These are phyloP conservation scores for Danio jaintianensis DNA, from an alignment of 2,797 vertebrate genomes.

Conservation along the genomic window DNA sequence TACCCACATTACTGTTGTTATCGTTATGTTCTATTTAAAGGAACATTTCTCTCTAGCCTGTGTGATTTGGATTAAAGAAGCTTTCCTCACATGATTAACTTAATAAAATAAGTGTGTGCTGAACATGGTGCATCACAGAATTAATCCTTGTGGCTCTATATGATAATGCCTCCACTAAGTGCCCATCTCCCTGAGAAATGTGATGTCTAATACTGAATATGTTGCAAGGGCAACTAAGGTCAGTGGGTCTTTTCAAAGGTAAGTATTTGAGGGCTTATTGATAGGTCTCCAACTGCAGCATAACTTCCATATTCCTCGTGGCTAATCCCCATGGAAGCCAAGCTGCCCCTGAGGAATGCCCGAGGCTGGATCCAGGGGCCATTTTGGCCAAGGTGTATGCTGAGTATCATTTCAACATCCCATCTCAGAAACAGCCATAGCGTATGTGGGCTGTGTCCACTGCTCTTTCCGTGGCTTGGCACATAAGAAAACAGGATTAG, in stretches of 20 bases:
- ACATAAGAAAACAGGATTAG: slow-evolving; percentile 64
- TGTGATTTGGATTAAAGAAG: slow-evolving; percentile 90
- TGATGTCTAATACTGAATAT: slow-evolving; percentile 26
- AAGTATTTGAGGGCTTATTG: slow-evolving; percentile 56
- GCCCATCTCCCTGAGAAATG: slow-evolving; percentile 13
- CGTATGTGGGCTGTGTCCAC: slow-evolving; percentile 41
- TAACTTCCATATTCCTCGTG: slow-evolving; percentile 64
- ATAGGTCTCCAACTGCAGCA: slow-evolving; percentile 59
- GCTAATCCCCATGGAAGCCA: slow-evolving; percentile 73
- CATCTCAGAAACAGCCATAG: slow-evolving; percentile 39
- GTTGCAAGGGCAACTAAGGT: slow-evolving; percentile 34
- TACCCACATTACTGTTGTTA: slow-evolving; percentile 64
- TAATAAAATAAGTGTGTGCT: slow-evolving; percentile 80
- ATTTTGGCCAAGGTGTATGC: slow-evolving; percentile 74
- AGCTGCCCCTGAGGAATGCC: slow-evolving; percentile 81
- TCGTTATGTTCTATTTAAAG: slow-evolving; percentile 86
- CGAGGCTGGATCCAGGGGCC: slow-evolving; percentile 75
- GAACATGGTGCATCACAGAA: slow-evolving; percentile 70
- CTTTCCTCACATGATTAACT: slow-evolving; percentile 88
- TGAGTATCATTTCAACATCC: slow-evolving; percentile 70
- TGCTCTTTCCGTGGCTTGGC: slow-evolving; percentile 47
- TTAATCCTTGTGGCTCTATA: background rate
- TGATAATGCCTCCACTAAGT: slow-evolving; percentile 30
- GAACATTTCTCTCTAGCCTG: slow-evolving; percentile 79
- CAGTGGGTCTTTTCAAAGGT: slow-evolving; percentile 44